These are phyloP conservation scores for Anoplophora glabripennis DNA, from an alignment of 1,140 invertebrate species.

Conservation along the genomic window DNA sequence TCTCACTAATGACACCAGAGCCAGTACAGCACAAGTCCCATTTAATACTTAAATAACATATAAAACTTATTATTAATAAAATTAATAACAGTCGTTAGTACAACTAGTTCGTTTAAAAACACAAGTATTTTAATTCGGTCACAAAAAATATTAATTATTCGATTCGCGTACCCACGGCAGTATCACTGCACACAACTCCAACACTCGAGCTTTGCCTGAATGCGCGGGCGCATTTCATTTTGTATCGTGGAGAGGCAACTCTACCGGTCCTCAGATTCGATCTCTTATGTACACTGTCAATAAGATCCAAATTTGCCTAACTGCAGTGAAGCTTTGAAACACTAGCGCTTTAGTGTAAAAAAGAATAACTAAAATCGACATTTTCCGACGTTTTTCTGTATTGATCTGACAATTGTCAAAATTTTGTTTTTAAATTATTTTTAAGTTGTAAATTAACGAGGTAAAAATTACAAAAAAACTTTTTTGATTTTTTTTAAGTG, in stretches of 20 bases:
- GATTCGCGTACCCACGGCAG: constrained; percentile 31
- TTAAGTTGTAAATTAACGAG: constrained; percentile 23
- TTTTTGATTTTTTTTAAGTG: constrained; percentile 29
- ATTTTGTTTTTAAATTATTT: constrained; percentile 27
- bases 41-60: constrained; percentile 16
- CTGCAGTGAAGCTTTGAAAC: constrained; percentile 18
- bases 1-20: constrained; percentile 34
- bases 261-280: background rate
- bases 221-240: constrained; percentile 10
- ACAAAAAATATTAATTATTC: constrained; percentile 22
- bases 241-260: background rate
- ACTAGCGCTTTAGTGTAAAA: constrained; percentile 46
- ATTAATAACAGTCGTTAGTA: background rate
- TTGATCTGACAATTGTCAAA: constrained; percentile 39
- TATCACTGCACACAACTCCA: constrained; percentile 24
- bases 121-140: constrained; percentile 19
- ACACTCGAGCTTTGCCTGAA: constrained; percentile 2
- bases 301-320: too few relatives aligned
- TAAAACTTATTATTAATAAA: constrained; percentile 1
- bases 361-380: constrained; percentile 44
- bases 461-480: constrained; percentile 32
- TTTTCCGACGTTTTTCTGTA: constrained; percentile 41
- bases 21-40: constrained; percentile 41
- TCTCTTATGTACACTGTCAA: too few relatives aligned
- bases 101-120: background rate